Evolutionary conservation across 1,140 invertebrate genomes (phyloP).

Genomic region (Pectinophora gossypiella): DNA sequence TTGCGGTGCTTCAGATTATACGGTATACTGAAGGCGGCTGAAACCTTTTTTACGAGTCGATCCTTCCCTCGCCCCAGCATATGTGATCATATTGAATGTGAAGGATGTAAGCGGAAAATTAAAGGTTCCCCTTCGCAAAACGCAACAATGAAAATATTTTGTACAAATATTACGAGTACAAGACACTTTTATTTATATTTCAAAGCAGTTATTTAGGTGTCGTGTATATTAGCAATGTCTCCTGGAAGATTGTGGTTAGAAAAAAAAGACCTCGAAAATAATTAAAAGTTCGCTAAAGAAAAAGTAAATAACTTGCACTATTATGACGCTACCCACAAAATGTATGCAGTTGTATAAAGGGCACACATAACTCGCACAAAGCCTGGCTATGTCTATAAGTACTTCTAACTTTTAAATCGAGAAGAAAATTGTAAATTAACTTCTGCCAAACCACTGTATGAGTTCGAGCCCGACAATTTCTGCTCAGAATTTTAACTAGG

Average conservation of each 20-base stretch:
- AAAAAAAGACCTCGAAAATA: no score
- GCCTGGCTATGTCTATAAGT: slow-evolving; percentile 6
- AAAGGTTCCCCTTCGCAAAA: background rate
- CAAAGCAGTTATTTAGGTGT: no score
- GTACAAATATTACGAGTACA: no score
- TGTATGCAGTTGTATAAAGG: no score
- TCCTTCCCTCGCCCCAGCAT: slow-evolving; percentile 5
- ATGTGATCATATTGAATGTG: slow-evolving; percentile 16
- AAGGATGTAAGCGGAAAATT: slow-evolving; percentile 11
- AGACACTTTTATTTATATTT: no score
- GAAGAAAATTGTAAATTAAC: slow-evolving; percentile 57
- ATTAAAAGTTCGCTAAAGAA: no score
- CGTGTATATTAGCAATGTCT: no score
- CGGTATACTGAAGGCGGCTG: slow-evolving; percentile 4
- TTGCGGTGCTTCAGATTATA: slow-evolving; percentile 2
- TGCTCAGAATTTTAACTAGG: slow-evolving; percentile 66
- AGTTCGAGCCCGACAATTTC: slow-evolving; percentile 50
- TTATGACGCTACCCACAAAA: no score
- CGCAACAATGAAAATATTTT: background rate
- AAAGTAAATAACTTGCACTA: no score
- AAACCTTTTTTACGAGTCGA: slow-evolving; percentile 13
- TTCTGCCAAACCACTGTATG: slow-evolving; percentile 49
- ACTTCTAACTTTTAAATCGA: slow-evolving; percentile 27
- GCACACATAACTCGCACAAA: no score
- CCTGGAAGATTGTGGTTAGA: no score